phyloP scores from a whole-genome alignment of 2,888 invertebrate species.

The Agapostemon virescens region DNA sequence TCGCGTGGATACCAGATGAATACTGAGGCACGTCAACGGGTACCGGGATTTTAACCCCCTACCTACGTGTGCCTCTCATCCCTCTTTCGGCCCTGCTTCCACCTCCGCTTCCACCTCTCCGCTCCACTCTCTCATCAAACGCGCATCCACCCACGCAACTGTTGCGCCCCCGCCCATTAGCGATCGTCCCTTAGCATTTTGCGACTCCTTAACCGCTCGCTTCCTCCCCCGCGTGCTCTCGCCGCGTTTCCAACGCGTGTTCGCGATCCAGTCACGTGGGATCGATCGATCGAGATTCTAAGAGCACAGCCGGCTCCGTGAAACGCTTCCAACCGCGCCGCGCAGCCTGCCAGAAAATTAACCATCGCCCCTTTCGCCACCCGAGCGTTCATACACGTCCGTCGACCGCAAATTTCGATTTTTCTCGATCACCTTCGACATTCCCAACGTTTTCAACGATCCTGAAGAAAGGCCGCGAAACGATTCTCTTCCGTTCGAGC shows the following conservation, averaged over 20 bases:
- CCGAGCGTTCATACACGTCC: no score
- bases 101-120: slow-evolving; percentile 56
- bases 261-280: slow-evolving; percentile 53
- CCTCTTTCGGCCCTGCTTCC: slow-evolving; percentile 59
- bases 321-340: neutral
- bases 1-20: slow-evolving; percentile 70
- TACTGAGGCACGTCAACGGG: slow-evolving; percentile 73
- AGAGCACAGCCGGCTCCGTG: neutral
- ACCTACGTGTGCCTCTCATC: slow-evolving; percentile 60
- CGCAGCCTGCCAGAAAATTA: no score
- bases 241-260: slow-evolving; percentile 36
- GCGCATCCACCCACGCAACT: slow-evolving; percentile 80
- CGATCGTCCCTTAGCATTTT: slow-evolving; percentile 64
- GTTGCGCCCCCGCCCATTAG: slow-evolving; percentile 76
- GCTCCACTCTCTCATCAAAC: slow-evolving; percentile 70
- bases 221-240: neutral
- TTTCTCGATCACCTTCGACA: no score
- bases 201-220: slow-evolving; percentile 35
- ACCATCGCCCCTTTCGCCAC: no score
- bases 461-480: no score
- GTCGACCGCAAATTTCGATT: no score
- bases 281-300: slow-evolving; percentile 46
- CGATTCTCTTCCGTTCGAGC: neutral
- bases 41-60: slow-evolving; percentile 69
- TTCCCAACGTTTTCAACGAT: no score